Percentiles rank a stretch among this genome's conserved stretches.
Evolutionary conservation across 2,113 vertebrate genomes (phyloP).

Genomic region (Pygoscelis adeliae): DNA sequence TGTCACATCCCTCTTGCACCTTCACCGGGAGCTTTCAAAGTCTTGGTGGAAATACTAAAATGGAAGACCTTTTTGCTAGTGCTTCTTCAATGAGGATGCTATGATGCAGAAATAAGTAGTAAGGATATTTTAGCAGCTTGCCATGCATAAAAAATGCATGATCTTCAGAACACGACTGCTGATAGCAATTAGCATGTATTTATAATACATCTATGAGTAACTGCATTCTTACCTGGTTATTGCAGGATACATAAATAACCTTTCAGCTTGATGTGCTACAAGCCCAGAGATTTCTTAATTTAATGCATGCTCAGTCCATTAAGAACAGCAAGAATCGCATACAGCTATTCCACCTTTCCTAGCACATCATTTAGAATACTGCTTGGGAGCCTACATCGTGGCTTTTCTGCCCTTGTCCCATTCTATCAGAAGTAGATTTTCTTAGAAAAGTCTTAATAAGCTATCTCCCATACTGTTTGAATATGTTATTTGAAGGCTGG

Average conservation of each 20-base stretch:
- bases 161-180: neutral
- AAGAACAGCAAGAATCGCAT: neutral
- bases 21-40: neutral
- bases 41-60: neutral
- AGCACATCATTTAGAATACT: neutral
- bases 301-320: neutral
- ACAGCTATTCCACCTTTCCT: neutral
- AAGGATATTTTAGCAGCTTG: slow-evolving; percentile 14
- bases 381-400: neutral
- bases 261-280: neutral
- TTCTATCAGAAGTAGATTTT: neutral
- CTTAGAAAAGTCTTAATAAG: neutral
- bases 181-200: slow-evolving; percentile 26
- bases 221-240: slow-evolving; percentile 11
- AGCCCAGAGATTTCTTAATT: neutral
- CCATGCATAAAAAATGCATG: neutral
- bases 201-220: neutral
- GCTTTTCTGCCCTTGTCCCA: neutral
- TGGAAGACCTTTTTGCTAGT: neutral
- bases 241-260: neutral
- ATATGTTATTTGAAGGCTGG: neutral
- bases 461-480: neutral
- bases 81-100: neutral
- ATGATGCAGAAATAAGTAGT: neutral
- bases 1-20: slow-evolving; percentile 31